Evolutionary conservation across 2,888 invertebrate species (phyloP).

Genomic region (Lamproptera curius): DNA sequence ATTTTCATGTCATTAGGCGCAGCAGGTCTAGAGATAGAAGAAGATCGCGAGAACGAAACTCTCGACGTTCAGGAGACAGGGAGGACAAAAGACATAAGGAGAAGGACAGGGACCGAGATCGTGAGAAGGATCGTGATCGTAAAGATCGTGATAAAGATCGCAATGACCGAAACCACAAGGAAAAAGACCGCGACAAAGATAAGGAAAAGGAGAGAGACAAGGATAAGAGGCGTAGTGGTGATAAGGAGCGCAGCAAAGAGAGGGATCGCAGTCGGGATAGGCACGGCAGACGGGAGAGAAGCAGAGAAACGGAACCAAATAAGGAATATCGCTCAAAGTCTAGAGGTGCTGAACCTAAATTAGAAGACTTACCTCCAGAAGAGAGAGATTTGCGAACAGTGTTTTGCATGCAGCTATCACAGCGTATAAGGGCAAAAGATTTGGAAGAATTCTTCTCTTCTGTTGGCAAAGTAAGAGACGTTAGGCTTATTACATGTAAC

Average conservation of each 20-base stretch:
- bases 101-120: constrained; percentile 47
- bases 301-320: constrained; percentile 47
- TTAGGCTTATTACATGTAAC: constrained; percentile 98
- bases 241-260: constrained; percentile 43
- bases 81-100: constrained; percentile 62
- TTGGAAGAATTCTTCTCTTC: constrained; percentile 99
- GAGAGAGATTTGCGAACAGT: constrained; percentile 99
- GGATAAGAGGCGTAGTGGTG: constrained; percentile 45
- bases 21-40: constrained; percentile 67
- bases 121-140: constrained; percentile 44
- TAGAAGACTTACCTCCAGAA: constrained; percentile 93
- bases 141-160: constrained; percentile 35
- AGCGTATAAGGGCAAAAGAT: constrained; percentile 94
- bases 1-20: constrained; percentile 43
- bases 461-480: constrained; percentile 98
- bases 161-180: constrained; percentile 30
- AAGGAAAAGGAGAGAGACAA: constrained; percentile 36
- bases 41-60: constrained; percentile 80
- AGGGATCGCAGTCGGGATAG: constrained; percentile 40
- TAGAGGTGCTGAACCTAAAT: constrained; percentile 76
- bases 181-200: constrained; percentile 45
- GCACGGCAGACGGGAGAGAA: constrained; percentile 53
- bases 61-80: constrained; percentile 75
- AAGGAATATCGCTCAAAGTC: constrained; percentile 65
- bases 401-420: constrained; percentile 98